Conservation (phyloP, 2,113 vertebrate genomes). For the Pelvicachromis taeniatus region DNA sequence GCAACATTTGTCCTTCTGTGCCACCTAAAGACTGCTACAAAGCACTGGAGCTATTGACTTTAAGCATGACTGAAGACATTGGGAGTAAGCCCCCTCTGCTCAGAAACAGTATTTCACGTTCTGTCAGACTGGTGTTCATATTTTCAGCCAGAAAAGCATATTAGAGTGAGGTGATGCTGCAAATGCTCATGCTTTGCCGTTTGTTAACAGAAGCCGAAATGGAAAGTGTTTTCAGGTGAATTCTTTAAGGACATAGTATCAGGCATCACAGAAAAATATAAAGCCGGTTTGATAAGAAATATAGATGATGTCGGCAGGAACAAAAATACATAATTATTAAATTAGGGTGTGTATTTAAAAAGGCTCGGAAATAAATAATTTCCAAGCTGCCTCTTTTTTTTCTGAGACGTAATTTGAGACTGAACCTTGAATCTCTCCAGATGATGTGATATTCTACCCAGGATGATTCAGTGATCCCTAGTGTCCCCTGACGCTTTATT, state of each 20-base stretch:
- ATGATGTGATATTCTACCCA: constrained; percentile 66
- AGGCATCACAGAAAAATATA: background rate
- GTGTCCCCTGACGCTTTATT: constrained; percentile 70
- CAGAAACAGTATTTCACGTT: constrained; percentile 42
- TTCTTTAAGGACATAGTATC: background rate
- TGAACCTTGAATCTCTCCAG: constrained; percentile 59
- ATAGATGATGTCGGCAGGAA: background rate
- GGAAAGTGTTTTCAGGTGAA: constrained; percentile 20
- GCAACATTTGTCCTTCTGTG: constrained; percentile 16
- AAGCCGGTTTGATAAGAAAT: background rate
- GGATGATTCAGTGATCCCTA: constrained; percentile 68
- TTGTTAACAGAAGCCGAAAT: constrained; percentile 32
- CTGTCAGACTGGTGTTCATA: constrained; percentile 23
- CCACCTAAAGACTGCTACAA: constrained; percentile 12
- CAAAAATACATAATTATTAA: background rate
- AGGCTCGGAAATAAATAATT: background rate
- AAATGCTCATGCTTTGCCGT: constrained; percentile 39
- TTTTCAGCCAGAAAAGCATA: constrained; percentile 50
- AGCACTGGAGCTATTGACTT: constrained; percentile 31
- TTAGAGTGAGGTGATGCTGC: constrained; percentile 46
- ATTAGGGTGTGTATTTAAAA: background rate
- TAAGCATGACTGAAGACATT: constrained; percentile 35
- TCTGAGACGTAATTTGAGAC: constrained; percentile 30
- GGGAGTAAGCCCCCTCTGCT: constrained; percentile 26
- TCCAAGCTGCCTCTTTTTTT: constrained; percentile 11